phyloP scores from a whole-genome alignment of 2,113 vertebrate species.

The Eubucco bourcierii region DNA sequence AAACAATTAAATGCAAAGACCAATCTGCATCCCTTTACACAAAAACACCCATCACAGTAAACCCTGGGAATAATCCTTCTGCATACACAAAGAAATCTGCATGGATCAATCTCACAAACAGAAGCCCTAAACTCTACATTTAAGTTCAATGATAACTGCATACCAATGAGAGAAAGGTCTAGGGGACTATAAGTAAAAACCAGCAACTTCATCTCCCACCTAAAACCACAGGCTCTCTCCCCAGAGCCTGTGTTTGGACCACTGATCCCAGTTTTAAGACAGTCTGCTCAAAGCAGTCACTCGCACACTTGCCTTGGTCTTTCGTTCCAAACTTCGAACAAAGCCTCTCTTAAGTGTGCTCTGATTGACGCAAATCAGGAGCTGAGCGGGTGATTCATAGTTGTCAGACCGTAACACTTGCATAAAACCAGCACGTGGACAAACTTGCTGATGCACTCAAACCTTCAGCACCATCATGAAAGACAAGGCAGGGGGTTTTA shows the following conservation, averaged over 20 bases:
- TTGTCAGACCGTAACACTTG: constrained; percentile 12
- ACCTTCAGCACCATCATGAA: accelerated
- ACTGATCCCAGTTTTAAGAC: neutral
- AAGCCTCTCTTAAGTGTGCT: constrained; percentile 66
- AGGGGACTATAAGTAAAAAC: neutral
- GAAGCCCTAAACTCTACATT: neutral
- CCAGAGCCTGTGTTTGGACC: neutral
- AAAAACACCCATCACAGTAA: neutral
- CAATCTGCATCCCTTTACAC: neutral
- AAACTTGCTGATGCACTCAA: neutral
- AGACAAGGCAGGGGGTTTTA: accelerated
- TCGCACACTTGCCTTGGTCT: neutral
- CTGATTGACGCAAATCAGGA: constrained; percentile 71
- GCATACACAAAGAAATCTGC: neutral
- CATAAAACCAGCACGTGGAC: neutral
- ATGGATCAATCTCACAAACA: accelerated
- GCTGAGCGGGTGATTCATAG: constrained; percentile 60
- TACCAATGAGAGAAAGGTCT: neutral
- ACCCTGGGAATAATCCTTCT: accelerated
- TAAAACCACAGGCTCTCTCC: neutral
- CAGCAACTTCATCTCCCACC: neutral
- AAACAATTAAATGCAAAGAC: neutral
- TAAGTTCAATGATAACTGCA: neutral
- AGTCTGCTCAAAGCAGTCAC: neutral
- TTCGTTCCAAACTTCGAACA: constrained; percentile 16